Evolutionary conservation across 2,888 invertebrate genomes (phyloP).

Genomic region (Disparrhopalites patrizii): DNA sequence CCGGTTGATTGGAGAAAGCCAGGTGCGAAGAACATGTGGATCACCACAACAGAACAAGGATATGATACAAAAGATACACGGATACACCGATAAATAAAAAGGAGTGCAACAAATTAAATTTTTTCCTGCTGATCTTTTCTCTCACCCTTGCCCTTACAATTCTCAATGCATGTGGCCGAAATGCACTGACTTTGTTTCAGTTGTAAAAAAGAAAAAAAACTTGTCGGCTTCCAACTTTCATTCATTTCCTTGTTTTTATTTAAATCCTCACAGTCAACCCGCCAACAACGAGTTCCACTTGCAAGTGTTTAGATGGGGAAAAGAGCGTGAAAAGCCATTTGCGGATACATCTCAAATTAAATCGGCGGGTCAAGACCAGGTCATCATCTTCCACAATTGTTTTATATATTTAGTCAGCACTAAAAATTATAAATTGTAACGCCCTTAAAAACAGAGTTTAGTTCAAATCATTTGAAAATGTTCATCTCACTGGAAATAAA

Average conservation of each 20-base stretch:
- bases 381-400: neutral
- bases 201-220: no score
- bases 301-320: neutral
- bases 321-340: neutral
- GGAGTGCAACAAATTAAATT: no score
- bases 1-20: neutral
- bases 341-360: neutral
- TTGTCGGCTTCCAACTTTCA: no score
- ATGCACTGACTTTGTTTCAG: neutral
- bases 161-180: neutral
- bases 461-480: no score
- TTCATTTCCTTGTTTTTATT: no score
- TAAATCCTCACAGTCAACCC: no score
- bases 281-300: neutral
- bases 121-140: no score
- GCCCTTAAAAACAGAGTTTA: no score
- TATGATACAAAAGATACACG: no score
- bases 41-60: neutral
- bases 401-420: neutral
- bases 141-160: neutral
- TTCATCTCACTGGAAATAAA: conserved; percentile 34
- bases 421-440: no score
- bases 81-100: no score
- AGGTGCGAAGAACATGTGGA: neutral
- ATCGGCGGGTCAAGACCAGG: no score